Evolutionary conservation across 2,113 vertebrate genomes (phyloP).

Genomic region (Nannospalax galili): DNA sequence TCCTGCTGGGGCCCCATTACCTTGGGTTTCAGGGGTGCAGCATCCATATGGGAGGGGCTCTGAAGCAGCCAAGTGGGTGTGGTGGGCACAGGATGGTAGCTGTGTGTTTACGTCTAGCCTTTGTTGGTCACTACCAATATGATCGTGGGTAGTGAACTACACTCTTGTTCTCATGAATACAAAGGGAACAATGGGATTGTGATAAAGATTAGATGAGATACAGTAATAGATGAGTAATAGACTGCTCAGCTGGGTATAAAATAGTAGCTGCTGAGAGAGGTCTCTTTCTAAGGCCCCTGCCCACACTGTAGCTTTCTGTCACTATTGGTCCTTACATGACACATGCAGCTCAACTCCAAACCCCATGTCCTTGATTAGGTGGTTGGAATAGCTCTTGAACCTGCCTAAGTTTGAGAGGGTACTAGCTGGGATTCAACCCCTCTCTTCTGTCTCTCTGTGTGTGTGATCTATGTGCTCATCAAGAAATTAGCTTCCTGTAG

Average conservation of each 20-base stretch:
- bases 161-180: not conserved
- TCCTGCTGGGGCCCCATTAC: slow-evolving; percentile 25
- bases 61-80: not conserved
- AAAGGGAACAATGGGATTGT: not conserved
- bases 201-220: not conserved
- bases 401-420: not conserved
- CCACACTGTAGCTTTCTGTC: not conserved
- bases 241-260: not conserved
- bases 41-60: not conserved
- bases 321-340: not conserved
- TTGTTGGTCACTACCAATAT: not conserved
- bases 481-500: not conserved
- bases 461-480: not conserved
- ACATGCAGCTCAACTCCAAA: not conserved
- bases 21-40: not conserved
- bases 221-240: too few relatives aligned
- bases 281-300: not conserved
- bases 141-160: not conserved
- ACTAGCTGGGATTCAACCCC: not conserved
- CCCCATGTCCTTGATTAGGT: not conserved
- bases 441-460: not conserved
- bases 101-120: not conserved
- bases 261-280: not conserved
- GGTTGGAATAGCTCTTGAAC: not conserved
- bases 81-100: not conserved